Conservation (phyloP, 2,113 vertebrate species). For the Spheniscus mendiculus region DNA sequence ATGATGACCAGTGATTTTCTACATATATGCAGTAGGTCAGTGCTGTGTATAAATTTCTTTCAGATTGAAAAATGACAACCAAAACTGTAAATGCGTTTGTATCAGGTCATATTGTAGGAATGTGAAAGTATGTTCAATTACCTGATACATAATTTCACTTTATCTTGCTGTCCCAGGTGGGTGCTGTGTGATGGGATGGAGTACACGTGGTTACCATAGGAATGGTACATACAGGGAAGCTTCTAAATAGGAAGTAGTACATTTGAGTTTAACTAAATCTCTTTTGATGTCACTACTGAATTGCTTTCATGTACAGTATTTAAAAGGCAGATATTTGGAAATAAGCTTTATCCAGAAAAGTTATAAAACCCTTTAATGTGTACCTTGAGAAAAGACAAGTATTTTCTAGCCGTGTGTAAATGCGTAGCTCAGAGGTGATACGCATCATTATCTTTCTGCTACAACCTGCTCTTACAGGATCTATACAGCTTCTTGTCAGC, state of each 20-base stretch:
- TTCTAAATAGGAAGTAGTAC: neutral
- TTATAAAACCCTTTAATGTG: neutral
- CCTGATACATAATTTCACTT: neutral
- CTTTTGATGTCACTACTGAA: neutral
- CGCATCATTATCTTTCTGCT: neutral
- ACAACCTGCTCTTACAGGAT: neutral
- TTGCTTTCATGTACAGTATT: neutral
- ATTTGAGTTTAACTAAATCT: neutral
- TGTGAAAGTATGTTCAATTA: neutral
- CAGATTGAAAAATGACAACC: neutral
- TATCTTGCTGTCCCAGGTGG: neutral
- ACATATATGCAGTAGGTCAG: rapidly evolving
- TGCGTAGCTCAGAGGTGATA: neutral
- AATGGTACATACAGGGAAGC: neutral
- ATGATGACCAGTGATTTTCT: neutral
- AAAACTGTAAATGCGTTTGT: neutral
- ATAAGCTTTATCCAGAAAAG: neutral
- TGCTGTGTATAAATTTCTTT: neutral
- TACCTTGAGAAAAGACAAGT: neutral
- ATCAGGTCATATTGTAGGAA: neutral
- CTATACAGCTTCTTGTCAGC: neutral
- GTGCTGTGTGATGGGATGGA: neutral
- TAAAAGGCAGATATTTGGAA: neutral
- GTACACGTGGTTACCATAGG: neutral
- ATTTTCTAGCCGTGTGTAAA: neutral